A percentile compares a stretch with the other conserved stretches of the same genome.
These are phyloP conservation scores for Cryptotermes secundus DNA, from an alignment of 1,140 invertebrate genomes.

Conservation along the genomic window DNA sequence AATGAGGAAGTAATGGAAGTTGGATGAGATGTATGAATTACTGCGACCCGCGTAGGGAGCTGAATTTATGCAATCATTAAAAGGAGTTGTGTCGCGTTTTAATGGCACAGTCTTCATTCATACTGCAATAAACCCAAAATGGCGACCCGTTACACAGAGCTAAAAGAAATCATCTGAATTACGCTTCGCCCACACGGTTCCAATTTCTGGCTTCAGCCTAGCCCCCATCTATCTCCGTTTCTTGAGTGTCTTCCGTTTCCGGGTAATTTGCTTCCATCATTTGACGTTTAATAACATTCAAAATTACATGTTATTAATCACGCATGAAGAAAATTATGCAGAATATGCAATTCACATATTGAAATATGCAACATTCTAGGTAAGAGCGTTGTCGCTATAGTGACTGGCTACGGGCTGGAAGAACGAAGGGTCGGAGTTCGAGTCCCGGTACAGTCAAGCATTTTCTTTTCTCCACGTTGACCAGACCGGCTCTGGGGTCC, in stretches of 20 bases:
- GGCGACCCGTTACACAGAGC: neutral
- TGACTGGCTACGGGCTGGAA: too few species aligned
- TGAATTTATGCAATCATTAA: neutral
- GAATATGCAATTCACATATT: too few species aligned
- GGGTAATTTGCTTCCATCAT: neutral
- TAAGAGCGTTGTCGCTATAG: too few species aligned
- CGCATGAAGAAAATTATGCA: too few species aligned
- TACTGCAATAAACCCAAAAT: neutral
- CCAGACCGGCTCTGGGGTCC: too few species aligned
- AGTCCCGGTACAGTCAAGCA: too few species aligned
- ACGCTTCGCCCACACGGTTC: neutral
- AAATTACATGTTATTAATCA: too few species aligned
- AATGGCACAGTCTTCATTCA: neutral
- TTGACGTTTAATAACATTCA: neutral
- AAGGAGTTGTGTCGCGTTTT: neutral
- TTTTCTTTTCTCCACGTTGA: too few species aligned
- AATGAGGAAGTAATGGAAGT: slow-evolving; percentile 35
- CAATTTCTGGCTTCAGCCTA: neutral
- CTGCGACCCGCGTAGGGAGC: neutral
- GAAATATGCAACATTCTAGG: too few species aligned
- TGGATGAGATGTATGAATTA: slow-evolving; percentile 25
- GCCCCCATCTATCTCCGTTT: neutral
- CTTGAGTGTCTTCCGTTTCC: neutral
- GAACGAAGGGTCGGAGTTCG: too few species aligned
- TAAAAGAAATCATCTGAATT: neutral